A percentile compares a stretch with the other conserved stretches of the same genome.
phyloP scores from a whole-genome alignment of 2,113 vertebrate species.

The Psammodynastes pulverulentus region DNA sequence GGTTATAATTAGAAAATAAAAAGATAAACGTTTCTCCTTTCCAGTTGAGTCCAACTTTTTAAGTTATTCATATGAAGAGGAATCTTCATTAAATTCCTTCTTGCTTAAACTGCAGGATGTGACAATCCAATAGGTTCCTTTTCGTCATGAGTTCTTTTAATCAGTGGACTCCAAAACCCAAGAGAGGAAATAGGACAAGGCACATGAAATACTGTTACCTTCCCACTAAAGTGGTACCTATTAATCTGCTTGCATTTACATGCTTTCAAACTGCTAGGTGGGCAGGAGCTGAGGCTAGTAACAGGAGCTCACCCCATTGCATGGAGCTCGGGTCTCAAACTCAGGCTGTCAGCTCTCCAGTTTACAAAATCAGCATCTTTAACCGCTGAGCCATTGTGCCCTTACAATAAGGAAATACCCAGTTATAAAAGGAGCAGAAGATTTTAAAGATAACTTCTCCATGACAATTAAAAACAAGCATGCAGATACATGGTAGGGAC shows the following conservation, averaged over 20 bases:
- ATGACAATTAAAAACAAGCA: slow-evolving; percentile 50
- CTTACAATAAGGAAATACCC: slow-evolving; percentile 1
- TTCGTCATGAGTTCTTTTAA: not conserved
- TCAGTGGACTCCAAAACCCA: no score
- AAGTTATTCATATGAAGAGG: slow-evolving; percentile 26
- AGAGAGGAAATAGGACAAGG: no score
- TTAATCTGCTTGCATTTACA: no score
- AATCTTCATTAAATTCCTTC: slow-evolving; percentile 5
- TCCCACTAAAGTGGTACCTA: no score
- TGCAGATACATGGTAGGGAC: slow-evolving; percentile 57
- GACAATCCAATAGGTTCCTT: not conserved
- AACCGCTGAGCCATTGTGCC: no score
- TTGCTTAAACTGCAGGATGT: not conserved
- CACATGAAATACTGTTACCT: no score
- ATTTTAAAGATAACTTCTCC: slow-evolving; percentile 46
- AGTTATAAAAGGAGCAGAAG: slow-evolving; percentile 43
- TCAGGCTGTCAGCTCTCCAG: no score
- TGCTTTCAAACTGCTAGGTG: no score
- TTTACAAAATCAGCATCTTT: no score
- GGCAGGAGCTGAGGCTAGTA: no score
- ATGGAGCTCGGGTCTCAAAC: no score
- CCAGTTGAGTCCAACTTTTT: slow-evolving; percentile 9
- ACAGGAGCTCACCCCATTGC: no score
- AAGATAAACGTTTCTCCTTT: not conserved
- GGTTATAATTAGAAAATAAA: slow-evolving; percentile 23